Evolutionary conservation across 2,797 vertebrate species (phyloP).

Genomic region (Hemitrygon akajei): DNA sequence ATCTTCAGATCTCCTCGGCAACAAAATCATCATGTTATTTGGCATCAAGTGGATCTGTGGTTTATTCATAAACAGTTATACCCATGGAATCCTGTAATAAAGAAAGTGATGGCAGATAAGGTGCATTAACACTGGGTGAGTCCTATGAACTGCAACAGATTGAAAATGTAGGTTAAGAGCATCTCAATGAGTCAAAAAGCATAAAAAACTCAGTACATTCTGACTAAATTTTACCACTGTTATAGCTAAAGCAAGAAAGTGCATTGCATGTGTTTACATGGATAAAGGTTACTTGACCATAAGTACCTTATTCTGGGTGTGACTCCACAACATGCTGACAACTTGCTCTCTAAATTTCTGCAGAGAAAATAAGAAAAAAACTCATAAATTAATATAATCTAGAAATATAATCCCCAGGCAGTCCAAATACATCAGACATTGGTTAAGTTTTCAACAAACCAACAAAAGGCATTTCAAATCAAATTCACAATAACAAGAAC

Average conservation of each 20-base stretch:
- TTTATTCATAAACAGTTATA: background rate
- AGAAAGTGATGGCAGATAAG: background rate
- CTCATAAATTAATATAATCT: slow-evolving; percentile 29
- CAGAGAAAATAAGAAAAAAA: slow-evolving; percentile 43
- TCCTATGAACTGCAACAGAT: background rate
- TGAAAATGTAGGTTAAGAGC: background rate
- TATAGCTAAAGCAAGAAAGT: background rate
- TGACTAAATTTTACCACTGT: background rate
- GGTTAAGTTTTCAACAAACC: background rate
- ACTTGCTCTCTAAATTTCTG: slow-evolving; percentile 82
- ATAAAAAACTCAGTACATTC: background rate
- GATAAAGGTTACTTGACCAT: background rate
- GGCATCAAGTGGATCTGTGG: too few relatives aligned
- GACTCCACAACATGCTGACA: slow-evolving; percentile 78
- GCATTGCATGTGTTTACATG: background rate
- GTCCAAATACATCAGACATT: background rate
- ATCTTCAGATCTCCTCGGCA: background rate
- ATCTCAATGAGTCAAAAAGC: background rate
- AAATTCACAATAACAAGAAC: slow-evolving; percentile 11
- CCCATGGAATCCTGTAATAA: background rate
- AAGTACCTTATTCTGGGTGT: slow-evolving; percentile 68
- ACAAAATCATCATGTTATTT: background rate
- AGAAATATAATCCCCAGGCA: background rate
- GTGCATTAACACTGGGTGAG: background rate
- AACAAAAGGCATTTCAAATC: slow-evolving; percentile 21